Evolutionary conservation across 2,888 invertebrate genomes (phyloP).

Genomic region (Danaus chrysippus): DNA sequence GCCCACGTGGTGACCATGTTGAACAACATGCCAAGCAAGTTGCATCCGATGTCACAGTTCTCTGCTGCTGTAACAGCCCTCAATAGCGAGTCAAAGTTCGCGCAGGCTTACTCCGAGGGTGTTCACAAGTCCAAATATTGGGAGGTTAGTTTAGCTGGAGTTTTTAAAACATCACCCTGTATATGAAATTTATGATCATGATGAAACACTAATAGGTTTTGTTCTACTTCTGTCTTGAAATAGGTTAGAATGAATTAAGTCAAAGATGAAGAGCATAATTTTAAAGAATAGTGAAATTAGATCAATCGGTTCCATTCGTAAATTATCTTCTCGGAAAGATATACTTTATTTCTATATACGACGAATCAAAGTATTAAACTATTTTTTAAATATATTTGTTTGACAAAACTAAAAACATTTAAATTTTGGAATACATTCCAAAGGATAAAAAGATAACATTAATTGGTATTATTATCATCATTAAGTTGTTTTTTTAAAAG

Average conservation of each 20-base stretch:
- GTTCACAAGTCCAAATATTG: constrained; percentile 94
- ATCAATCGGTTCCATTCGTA: too few species aligned
- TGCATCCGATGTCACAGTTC: constrained; percentile 98
- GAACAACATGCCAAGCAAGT: constrained; percentile 91
- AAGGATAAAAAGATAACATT: background rate
- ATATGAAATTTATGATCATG: background rate
- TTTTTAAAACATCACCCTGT: background rate
- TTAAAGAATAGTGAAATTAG: too few species aligned
- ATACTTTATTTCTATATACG: too few species aligned
- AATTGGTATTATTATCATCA: background rate
- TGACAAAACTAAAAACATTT: background rate
- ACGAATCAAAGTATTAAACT: too few species aligned
- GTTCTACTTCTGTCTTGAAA: background rate
- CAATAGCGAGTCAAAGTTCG: constrained; percentile 95
- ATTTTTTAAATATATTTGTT: too few species aligned
- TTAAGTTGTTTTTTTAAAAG: background rate
- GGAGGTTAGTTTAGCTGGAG: constrained; percentile 77
- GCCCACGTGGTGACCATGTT: constrained; percentile 95
- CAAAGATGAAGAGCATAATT: too few species aligned
- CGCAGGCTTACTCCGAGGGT: constrained; percentile 92
- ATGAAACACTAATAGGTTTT: background rate
- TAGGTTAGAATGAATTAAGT: too few species aligned
- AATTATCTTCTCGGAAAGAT: too few species aligned
- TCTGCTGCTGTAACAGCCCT: constrained; percentile 93
- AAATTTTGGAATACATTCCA: background rate